Evolutionary conservation across 2,797 vertebrate species (phyloP), one percentile per base, ranked within the genome.

Genomic region (Pteropus rufus): DNA sequence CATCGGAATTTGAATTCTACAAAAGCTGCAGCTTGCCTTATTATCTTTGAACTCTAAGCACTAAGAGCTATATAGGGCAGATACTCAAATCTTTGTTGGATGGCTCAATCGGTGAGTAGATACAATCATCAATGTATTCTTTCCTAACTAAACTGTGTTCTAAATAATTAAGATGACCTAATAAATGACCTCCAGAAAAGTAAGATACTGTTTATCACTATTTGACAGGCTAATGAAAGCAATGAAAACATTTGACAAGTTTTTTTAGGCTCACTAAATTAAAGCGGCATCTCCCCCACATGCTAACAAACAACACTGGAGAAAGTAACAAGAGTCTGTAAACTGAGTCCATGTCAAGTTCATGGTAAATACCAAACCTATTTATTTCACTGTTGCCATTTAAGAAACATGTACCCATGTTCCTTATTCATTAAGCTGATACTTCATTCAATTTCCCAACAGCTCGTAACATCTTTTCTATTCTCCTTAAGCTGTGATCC

Each of bases 181-280:
- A 91, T 77, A 96, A 93, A 87, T 70, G 16, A 76, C 6, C 29
- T 86, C 41, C 46, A 52, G 36, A 87, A 96, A 60, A 90, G 19
- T 54, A 96, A 72, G 18, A 90, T 65, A 76, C 36, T 15, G 1
- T 62, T 90, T 69, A 86, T 34, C 80, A 62, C 75, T 56, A 86
- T 2, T 86, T 62, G 70, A 84, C 70, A 93, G 56, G 54, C 31
- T 52, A 79, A 84, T n/a, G 31, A 3, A 94, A 91, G 24, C 46
- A 96, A 56, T 49, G 34, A 82, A 94, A 88, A 82, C 36, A 88
- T 18, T 2, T n/a, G 31, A 91, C 54, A 29, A 81, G 3, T 52
- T 76, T 64, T 62, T 69, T 76, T n/a, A 70, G 14, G 24, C 24
- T 76, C 76, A 77, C 36, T 87, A 70, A 96, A 70, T 49, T 83